A percentile compares a stretch with the other conserved stretches of the same genome.
Evolutionary conservation across 2,113 vertebrate genomes (phyloP).

Genomic region (Peucedramus taeniatus): DNA sequence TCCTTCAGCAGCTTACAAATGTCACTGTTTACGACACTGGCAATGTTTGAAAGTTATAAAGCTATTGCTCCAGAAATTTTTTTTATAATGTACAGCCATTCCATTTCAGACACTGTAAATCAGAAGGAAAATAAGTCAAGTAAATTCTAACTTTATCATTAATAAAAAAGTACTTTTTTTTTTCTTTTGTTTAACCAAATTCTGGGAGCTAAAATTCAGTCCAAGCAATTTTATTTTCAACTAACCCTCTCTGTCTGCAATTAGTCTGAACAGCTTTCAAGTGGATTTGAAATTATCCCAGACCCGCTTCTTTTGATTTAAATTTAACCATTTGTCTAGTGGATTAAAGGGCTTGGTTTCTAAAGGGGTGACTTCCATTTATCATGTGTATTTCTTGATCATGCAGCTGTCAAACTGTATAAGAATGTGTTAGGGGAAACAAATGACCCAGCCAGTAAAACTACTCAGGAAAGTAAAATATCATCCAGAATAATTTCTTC

Average conservation of each 20-base stretch:
- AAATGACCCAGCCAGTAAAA: slow-evolving; percentile 1
- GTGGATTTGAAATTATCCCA: not conserved
- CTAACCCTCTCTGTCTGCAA: not conserved
- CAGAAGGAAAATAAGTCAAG: not conserved
- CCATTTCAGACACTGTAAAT: not conserved
- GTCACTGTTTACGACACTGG: slow-evolving; percentile 47
- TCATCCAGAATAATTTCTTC: not conserved
- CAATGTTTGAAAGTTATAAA: slow-evolving; percentile 41
- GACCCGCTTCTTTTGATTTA: not conserved
- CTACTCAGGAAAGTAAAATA: not conserved
- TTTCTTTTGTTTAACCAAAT: not conserved
- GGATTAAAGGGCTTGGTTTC: not conserved
- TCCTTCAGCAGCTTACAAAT: slow-evolving; percentile 35
- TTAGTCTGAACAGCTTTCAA: slow-evolving; percentile 13
- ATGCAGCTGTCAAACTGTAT: not conserved
- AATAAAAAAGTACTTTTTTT: not conserved
- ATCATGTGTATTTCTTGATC: not conserved
- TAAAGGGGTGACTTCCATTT: not conserved
- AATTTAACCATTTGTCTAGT: not conserved
- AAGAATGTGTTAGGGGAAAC: slow-evolving; percentile 2
- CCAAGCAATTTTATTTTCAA: slow-evolving; percentile 2
- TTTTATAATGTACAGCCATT: slow-evolving; percentile 22
- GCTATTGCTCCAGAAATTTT: slow-evolving; percentile 38
- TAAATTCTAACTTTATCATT: not conserved
- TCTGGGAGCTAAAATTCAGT: not conserved